phyloP scores from a whole-genome alignment of 2,113 vertebrate species.

The Muscicapa adusta region DNA sequence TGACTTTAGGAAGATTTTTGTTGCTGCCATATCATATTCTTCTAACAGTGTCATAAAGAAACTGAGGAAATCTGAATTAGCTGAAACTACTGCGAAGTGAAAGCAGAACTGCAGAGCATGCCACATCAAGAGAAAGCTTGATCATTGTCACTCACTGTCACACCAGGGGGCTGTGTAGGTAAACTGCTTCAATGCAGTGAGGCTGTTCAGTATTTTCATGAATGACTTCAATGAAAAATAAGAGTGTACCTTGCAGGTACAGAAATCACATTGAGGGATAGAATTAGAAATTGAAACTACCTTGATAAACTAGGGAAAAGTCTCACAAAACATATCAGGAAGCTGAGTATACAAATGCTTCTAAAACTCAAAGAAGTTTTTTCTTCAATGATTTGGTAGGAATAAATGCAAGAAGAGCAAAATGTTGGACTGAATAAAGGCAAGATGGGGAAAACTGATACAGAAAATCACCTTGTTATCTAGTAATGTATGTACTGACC shows the following conservation, averaged over 20 bases:
- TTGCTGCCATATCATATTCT: background rate
- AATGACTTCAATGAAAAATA: background rate
- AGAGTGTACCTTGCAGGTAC: background rate
- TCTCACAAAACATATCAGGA: background rate
- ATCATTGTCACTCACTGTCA: background rate
- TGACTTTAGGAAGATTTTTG: background rate
- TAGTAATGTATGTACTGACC: rapidly evolving
- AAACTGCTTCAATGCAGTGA: background rate
- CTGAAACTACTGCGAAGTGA: background rate
- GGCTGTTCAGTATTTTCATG: background rate
- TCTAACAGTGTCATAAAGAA: background rate
- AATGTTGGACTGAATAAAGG: background rate
- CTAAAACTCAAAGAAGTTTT: background rate
- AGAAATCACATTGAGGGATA: background rate
- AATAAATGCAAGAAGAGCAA: background rate
- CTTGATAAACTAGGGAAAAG: background rate
- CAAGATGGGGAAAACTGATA: background rate
- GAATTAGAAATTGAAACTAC: background rate
- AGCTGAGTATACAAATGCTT: background rate
- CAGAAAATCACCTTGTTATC: background rate
- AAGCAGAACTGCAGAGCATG: background rate
- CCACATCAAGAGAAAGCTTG: rapidly evolving
- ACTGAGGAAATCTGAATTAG: background rate
- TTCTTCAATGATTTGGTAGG: background rate
- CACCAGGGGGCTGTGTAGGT: background rate